Evolutionary conservation across 2,797 vertebrate species (phyloP).

Genomic region (Falco concolor): DNA sequence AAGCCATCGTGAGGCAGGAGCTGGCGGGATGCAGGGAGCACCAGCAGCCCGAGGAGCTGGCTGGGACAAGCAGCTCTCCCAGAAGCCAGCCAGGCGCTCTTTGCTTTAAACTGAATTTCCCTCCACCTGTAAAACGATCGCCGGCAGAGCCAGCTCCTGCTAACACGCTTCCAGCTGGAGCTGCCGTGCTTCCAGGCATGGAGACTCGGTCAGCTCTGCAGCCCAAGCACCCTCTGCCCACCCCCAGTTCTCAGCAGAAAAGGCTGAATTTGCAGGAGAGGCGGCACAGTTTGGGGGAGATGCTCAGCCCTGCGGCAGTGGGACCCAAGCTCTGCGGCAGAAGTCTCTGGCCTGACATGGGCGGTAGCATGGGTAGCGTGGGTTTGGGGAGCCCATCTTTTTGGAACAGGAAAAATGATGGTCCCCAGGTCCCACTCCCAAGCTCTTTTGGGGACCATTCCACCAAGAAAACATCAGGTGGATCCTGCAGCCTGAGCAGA

Average conservation of each 20-base stretch:
- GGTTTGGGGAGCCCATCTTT: background rate
- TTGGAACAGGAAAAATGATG: background rate
- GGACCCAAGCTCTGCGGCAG: background rate
- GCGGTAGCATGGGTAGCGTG: background rate
- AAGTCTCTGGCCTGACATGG: background rate
- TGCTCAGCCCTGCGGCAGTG: background rate
- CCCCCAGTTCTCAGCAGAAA: rapidly evolving
- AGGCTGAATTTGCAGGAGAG: background rate
- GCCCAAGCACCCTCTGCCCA: background rate
- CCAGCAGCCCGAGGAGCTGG: rapidly evolving
- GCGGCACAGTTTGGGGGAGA: background rate
- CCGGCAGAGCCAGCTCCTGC: background rate
- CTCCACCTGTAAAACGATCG: rapidly evolving
- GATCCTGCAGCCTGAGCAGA: background rate
- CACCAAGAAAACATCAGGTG: background rate
- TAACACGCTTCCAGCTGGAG: background rate
- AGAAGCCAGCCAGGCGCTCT: background rate
- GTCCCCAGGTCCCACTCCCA: background rate
- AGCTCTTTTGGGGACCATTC: background rate
- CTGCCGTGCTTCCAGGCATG: rapidly evolving
- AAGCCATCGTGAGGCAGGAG: background rate
- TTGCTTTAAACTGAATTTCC: background rate
- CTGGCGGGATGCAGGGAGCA: rapidly evolving
- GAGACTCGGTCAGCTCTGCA: background rate
- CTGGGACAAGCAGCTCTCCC: background rate